Base-by-base conservation (phyloP, 2,113 vertebrate species). In the Hypocryptadius cinnamomeus region DNA sequence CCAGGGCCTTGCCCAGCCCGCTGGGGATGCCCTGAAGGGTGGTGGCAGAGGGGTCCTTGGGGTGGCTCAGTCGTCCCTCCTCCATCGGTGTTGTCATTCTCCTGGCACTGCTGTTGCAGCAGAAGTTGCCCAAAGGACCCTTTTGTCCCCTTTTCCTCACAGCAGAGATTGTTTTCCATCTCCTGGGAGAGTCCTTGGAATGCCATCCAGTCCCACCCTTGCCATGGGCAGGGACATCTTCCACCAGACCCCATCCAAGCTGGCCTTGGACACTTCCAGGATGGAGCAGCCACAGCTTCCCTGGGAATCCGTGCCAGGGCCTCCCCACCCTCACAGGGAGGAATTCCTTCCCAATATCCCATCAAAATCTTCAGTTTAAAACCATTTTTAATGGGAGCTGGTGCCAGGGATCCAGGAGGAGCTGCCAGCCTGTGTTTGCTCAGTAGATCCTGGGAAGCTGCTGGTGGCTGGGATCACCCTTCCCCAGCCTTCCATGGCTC, bases 31-130 rank as follows among this genome's bases (percentile, higher is more conserved):
- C 35, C 51, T 28, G 50, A 20, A 23, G 61, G 40, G 20, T 57
- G 56, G 56, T 59, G 56, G 56, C n/a, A 35, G 56, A 25, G 17
- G 44, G 35, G 15, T 59, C 17, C n/a, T 4, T 4, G 25, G 15
- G 59, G 44, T 2, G 4, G 33, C 42, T 44, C 7, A 1, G 60
- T 37, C 2, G 9, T 44, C 39, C 11, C 17, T n/a, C 21, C 22
- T 54, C 33, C 24, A 2, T 20, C 27, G 0, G 30, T 4, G 0
- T 35, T 2, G 0, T n/a, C 1, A 0, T 66, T 66, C 19, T 57
- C 6, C 44, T 24, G 56, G 39, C 54, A 3, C 10, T 11, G 7
- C 61, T 1, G 2, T 0, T 22, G 65, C 30, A 18, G 73, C 3
- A 4, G 63, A 8, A 40, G 50, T 24, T 91, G 48, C 10, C 61